These are phyloP conservation scores for Cotesia typhae DNA, from an alignment of 1,140 invertebrate species.

Conservation along the genomic window DNA sequence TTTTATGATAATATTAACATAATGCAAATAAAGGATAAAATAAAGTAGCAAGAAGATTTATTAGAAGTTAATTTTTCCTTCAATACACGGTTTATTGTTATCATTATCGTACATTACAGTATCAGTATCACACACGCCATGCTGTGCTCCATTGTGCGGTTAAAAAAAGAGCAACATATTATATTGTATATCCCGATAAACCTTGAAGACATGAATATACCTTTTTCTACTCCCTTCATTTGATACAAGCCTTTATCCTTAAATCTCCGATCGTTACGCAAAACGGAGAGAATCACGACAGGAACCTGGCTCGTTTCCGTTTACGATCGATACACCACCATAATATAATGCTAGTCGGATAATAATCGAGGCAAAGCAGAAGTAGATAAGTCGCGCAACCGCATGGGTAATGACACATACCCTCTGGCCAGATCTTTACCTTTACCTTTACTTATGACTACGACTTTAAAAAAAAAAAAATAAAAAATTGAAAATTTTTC, in stretches of 20 bases:
- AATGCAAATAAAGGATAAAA: too few species aligned
- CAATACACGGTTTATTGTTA: too few species aligned
- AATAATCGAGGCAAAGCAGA: slow-evolving; percentile 5
- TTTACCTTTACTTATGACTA: neutral
- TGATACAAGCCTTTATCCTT: neutral
- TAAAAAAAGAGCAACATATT: neutral
- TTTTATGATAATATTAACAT: neutral
- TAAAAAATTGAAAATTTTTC: too few species aligned
- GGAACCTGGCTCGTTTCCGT: slow-evolving; percentile 25
- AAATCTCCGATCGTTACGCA: slow-evolving; percentile 29
- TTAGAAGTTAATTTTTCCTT: too few species aligned
- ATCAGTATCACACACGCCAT: neutral
- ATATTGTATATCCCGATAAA: neutral
- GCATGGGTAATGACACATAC: slow-evolving; percentile 30
- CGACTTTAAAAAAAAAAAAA: too few species aligned
- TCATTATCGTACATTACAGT: too few species aligned
- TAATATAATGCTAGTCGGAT: neutral
- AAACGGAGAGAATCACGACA: slow-evolving; percentile 13
- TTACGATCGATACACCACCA: slow-evolving; percentile 5
- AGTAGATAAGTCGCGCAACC: slow-evolving; percentile 11
- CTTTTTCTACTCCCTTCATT: neutral
- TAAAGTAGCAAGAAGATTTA: too few species aligned
- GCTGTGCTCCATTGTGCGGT: neutral
- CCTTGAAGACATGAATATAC: slow-evolving; percentile 8
- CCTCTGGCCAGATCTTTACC: slow-evolving; percentile 17